These are phyloP conservation scores for Prolemur simus DNA, from an alignment of 2,113 vertebrate genomes.

Conservation along the genomic window DNA sequence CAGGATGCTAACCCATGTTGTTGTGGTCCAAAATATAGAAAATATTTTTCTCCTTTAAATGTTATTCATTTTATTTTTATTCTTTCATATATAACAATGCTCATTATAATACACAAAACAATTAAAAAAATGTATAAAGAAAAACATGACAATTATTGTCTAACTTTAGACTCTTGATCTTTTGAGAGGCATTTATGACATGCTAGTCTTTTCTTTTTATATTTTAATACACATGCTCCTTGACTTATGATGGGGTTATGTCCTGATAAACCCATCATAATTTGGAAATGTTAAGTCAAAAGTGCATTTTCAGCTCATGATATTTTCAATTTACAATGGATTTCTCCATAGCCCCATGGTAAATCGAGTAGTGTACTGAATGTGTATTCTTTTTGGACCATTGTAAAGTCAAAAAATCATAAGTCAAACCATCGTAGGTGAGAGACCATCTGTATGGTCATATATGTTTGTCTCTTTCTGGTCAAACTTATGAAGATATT, in stretches of 20 bases:
- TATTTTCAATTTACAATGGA: background rate
- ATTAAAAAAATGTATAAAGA: background rate
- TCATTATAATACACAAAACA: background rate
- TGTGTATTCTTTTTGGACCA: background rate
- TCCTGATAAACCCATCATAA: background rate
- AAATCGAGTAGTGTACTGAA: background rate
- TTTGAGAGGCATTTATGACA: background rate
- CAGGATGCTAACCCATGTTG: background rate
- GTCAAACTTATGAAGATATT: background rate
- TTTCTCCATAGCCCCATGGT: background rate
- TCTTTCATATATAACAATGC: background rate
- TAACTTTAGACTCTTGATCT: background rate
- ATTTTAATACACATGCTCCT: background rate
- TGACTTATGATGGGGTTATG: background rate
- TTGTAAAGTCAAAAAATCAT: background rate
- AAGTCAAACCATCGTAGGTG: background rate
- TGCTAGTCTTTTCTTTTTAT: background rate
- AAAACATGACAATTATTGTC: background rate
- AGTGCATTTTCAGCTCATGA: background rate
- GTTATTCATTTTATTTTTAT: background rate
- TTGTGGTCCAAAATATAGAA: background rate
- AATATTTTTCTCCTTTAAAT: background rate
- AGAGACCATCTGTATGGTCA: background rate
- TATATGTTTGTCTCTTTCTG: background rate
- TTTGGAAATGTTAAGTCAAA: background rate